These are phyloP conservation scores for Aurelia sp. DNA, from an alignment of 30 jellyfish, hydroid and myxozoan genomes.

Conservation along the genomic window DNA sequence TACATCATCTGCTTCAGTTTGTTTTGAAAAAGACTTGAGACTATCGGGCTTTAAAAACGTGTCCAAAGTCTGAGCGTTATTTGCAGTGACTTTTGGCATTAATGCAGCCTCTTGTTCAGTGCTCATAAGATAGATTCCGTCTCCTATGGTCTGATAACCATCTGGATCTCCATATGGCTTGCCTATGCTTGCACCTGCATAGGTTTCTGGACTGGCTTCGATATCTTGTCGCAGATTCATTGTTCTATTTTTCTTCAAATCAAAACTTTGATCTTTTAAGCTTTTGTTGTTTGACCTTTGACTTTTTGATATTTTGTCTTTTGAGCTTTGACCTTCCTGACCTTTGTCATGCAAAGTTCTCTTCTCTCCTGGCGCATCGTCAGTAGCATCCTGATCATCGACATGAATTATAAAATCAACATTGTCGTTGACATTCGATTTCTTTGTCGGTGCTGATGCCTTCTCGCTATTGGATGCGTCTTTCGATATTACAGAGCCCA, in stretches of 20 bases:
- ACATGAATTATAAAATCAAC: not conserved
- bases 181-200: conserved; percentile 76
- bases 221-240: conserved; percentile 61
- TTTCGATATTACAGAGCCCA: not conserved
- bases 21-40: not conserved
- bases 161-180: conserved; percentile 96
- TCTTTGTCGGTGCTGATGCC: not conserved
- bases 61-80: conserved; percentile 8
- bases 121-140: conserved; percentile 84
- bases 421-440: not conserved
- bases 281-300: not conserved
- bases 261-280: not conserved
- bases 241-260: not conserved
- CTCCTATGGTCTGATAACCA: conserved; percentile 92
- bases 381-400: conserved; percentile 38
- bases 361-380: not conserved
- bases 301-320: not conserved
- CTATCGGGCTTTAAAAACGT: conserved; percentile 11
- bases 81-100: conserved; percentile 27
- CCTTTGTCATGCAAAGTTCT: not conserved
- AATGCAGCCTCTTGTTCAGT: conserved; percentile 58
- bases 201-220: conserved; percentile 67
- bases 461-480: not conserved
- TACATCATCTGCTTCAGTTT: not conserved
- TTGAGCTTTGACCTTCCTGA: not conserved